Evolutionary conservation across 2,797 vertebrate genomes (phyloP).

Genomic region (Enteromius radiatus): DNA sequence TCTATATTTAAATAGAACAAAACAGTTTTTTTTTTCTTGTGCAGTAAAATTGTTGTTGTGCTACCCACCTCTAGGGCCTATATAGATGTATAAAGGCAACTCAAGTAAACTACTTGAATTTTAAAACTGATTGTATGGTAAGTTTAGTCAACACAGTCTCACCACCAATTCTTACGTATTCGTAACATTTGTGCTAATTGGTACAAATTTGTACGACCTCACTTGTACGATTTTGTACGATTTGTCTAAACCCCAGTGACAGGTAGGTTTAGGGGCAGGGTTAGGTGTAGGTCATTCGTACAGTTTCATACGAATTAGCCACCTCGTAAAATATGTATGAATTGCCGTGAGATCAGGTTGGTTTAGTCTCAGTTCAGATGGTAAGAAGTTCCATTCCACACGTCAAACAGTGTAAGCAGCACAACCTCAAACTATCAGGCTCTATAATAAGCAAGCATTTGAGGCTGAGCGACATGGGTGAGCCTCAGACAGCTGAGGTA

Average conservation of each 20-base stretch:
- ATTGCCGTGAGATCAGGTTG: too few species aligned
- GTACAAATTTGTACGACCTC: too few species aligned
- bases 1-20: not conserved
- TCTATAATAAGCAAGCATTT: slow-evolving; percentile 45
- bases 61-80: not conserved
- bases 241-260: too few species aligned
- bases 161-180: too few species aligned
- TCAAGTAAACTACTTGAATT: slow-evolving; percentile 5
- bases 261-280: too few species aligned
- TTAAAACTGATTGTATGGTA: slow-evolving; percentile 5
- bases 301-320: too few species aligned
- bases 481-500: slow-evolving; percentile 53
- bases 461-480: slow-evolving; percentile 34
- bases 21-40: not conserved
- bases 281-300: too few species aligned
- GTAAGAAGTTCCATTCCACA: slow-evolving; percentile 24
- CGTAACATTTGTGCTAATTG: too few species aligned
- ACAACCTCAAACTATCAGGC: slow-evolving; percentile 45
- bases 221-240: too few species aligned
- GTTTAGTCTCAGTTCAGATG: not conserved
- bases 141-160: not conserved
- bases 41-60: not conserved
- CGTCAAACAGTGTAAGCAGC: slow-evolving; percentile 11
- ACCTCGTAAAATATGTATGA: too few species aligned
- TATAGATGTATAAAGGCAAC: slow-evolving; percentile 23